Conservation (phyloP, 2,797 vertebrate genomes). For the Aythya fuligula region DNA sequence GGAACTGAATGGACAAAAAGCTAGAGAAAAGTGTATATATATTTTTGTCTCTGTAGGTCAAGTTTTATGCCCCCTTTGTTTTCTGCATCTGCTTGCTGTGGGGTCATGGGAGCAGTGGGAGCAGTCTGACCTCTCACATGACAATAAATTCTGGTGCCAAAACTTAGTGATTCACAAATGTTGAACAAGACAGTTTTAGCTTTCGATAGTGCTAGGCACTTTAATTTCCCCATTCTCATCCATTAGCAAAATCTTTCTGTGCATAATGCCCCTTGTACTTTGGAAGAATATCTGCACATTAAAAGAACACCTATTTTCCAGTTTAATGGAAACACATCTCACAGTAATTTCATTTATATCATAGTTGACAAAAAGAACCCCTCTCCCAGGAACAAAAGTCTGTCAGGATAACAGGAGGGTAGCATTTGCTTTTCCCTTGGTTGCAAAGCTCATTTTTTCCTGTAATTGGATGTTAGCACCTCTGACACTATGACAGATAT, state of each 20-base stretch:
- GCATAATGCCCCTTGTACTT: background rate
- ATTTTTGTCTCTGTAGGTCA: rapidly evolving
- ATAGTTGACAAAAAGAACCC: background rate
- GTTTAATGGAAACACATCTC: background rate
- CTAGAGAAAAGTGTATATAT: background rate
- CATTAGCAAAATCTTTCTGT: background rate
- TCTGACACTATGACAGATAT: background rate
- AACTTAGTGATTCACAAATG: background rate
- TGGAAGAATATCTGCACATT: background rate
- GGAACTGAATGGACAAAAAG: background rate
- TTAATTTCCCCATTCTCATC: background rate
- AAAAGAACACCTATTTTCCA: background rate
- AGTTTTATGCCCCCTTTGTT: background rate
- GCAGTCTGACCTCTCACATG: background rate
- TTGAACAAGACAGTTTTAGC: background rate
- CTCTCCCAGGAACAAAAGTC: background rate
- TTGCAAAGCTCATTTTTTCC: conserved; percentile 7
- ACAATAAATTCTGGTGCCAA: background rate
- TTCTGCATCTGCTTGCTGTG: background rate
- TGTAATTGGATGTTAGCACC: conserved; percentile 35
- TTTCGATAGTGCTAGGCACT: background rate
- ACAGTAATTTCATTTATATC: background rate
- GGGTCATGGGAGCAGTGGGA: background rate
- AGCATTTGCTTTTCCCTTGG: background rate
- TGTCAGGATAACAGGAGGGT: background rate